Base-by-base conservation (phyloP, 2,888 invertebrate species). In the Parnassius orleans region DNA sequence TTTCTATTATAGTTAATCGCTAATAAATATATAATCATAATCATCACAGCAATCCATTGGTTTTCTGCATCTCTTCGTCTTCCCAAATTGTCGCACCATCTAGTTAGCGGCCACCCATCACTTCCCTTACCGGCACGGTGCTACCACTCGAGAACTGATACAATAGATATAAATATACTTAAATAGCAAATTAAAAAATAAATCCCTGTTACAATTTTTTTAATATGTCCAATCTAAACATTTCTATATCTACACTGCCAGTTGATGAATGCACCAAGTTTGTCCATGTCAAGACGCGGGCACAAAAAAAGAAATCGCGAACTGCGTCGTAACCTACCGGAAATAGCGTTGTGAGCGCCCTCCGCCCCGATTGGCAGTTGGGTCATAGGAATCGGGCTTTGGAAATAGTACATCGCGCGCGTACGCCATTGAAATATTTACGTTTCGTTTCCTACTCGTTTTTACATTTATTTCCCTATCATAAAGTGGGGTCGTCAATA, bases 201-300 rank as follows among this genome's bases (percentile, higher is more conserved):
- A 19, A 19, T 19, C 19, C 19, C 10, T 43, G 43, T 3, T 19
- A 46, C 44, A 19, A 11, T 12, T 2, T 55, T 3, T 10, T 51
- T 3, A 47, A 55, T 60, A 10, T 62, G 61, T n/a, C 24, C 44
- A 24, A 46, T 59, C 60, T 55, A 63, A 57, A 53, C 59, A 63
- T 80, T 72, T 65, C 42, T 72, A 79, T 61, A 69, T 81, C 79
- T 78, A 69, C 67, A 48, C 50, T 57, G 69, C 68, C 74, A 67
- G 68, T 66, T 89, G 89, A 89, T 87, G 86, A 81, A 89, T 89
- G 86, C 83, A 78, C 78, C 80, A 78, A 86, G 86, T 88, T 87
- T 82, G 86, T 89, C 79, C 79, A 74, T 78, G 88, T 87, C 88
- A 80, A 77, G 80, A 74, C 77, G 73, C 76, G 75, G 72, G 68